Evolutionary conservation across 2,888 invertebrate genomes (phyloP), one percentile per base, ranked within the genome.

Genomic region (Scaptomyza reducta): DNA sequence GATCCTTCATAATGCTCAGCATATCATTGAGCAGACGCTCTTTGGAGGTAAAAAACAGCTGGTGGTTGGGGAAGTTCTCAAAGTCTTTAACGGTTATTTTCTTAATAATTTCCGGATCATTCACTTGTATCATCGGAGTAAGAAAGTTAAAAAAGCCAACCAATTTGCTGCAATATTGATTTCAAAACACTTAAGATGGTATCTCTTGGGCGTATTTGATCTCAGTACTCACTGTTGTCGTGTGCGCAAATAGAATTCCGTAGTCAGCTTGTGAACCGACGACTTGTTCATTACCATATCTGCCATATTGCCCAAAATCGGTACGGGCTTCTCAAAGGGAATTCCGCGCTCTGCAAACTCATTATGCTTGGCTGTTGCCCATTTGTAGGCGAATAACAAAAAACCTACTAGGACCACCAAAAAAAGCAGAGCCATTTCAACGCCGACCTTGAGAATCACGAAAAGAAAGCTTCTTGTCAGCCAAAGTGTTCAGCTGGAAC

Each of bases 1-100:
- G 79, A 59, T 88, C 90, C 7, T 74, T 74, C 73, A 91, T 72
- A 0, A 77, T 40, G n/a, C 73, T 77, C 16, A 91, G 54, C 81
- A 86, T 81, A 11, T 83, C 85, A 2, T 90, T 91, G 38, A 93
- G 85, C 3, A 93, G 71, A 0, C 92, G 92, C 27, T 94, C 93
- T 0, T 90, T 65, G 1, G 85, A 56, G 2, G 1, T 81, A 1
- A 93, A 78, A 41, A 93, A 90, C 5, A 84, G 72, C 35, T 90
- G 90, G 67, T 93, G 93, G 58, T 92, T 90, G 11, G 86, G 72
- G 63, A 92, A 92, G 58, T 85, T 59, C 3, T 91, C 91, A 41
- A 92, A 91, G 63, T 92, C 91, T 65, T 92, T 92, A 3, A 92
- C 74, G 0, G 84, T 82, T 1, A 92, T 65, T 58, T 87, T 85